Evolutionary conservation across 1,140 invertebrate species (phyloP).

Genomic region (Drosophila subpulchrella): DNA sequence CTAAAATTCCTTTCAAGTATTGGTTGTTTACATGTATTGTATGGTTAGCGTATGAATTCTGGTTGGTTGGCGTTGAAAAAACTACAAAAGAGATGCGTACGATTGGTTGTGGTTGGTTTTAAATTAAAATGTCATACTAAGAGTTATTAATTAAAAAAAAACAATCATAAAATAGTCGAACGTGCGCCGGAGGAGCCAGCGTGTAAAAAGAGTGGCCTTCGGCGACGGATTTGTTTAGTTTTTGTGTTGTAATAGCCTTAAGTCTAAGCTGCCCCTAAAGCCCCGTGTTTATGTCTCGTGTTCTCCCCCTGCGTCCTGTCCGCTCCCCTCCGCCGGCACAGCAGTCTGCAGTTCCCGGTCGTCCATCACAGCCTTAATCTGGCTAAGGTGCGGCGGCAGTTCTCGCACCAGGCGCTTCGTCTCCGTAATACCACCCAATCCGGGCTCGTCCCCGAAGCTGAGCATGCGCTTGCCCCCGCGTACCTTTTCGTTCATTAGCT

Average conservation of each 20-base stretch:
- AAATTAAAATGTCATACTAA: slow-evolving; percentile 52
- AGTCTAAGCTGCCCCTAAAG: slow-evolving; percentile 49
- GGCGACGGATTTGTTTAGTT: not conserved
- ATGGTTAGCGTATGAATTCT: slow-evolving; percentile 18
- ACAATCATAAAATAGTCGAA: slow-evolving; percentile 50
- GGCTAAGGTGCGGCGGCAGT: slow-evolving; percentile 14
- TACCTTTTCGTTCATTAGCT: slow-evolving; percentile 69
- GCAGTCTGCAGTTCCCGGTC: slow-evolving; percentile 24
- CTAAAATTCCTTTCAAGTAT: slow-evolving; percentile 25
- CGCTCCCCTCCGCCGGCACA: slow-evolving; percentile 8
- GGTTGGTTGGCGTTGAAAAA: slow-evolving; percentile 10
- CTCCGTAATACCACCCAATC: slow-evolving; percentile 10
- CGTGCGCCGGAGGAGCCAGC: not conserved
- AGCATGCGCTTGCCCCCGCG: slow-evolving; percentile 65
- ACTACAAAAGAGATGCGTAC: slow-evolving; percentile 18
- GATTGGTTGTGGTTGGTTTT: slow-evolving; percentile 15
- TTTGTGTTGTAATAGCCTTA: slow-evolving; percentile 25
- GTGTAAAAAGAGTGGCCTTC: not conserved
- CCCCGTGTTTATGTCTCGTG: slow-evolving; percentile 39
- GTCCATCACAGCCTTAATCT: slow-evolving; percentile 20
- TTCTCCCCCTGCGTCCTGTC: slow-evolving; percentile 8
- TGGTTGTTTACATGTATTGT: slow-evolving; percentile 7
- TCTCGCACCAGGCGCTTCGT: slow-evolving; percentile 45
- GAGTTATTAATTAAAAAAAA: slow-evolving; percentile 29
- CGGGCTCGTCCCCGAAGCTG: slow-evolving; percentile 51